Percentiles rank a stretch among this genome's conserved stretches.
These are phyloP conservation scores for Notolepis coatsorum DNA, from an alignment of 2,797 vertebrate genomes.

Conservation along the genomic window DNA sequence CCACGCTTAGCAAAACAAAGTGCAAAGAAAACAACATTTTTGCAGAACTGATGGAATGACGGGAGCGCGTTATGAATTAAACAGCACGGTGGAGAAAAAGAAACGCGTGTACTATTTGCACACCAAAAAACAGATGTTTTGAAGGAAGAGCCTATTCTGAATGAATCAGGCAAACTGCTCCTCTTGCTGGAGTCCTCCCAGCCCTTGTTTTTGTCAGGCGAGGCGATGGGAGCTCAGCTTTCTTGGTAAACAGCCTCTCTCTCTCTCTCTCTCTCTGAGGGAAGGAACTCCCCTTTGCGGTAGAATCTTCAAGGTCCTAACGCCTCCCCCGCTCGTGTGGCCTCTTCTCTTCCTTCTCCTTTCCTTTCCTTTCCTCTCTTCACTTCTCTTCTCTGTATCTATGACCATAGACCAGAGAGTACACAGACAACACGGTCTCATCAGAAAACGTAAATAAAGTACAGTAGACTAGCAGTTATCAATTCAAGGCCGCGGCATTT, in stretches of 20 bases:
- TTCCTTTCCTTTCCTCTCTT: too few species aligned
- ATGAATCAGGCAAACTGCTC: constrained; percentile 69
- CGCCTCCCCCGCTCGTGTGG: constrained; percentile 36
- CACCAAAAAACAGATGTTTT: background rate
- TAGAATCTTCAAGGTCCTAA: constrained; percentile 65
- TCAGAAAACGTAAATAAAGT: too few species aligned
- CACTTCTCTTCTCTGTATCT: too few species aligned
- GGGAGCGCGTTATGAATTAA: constrained; percentile 6
- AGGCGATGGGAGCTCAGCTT: constrained; percentile 36
- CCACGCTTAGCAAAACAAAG: constrained; percentile 63
- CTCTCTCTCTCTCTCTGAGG: constrained; percentile 24
- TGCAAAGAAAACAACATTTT: constrained; percentile 68
- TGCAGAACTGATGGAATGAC: constrained; percentile 44
- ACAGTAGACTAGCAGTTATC: too few species aligned
- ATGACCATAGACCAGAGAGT: too few species aligned
- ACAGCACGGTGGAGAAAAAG: constrained; percentile 19
- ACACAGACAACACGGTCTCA: too few species aligned
- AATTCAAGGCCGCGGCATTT: too few species aligned
- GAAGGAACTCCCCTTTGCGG: constrained; percentile 54
- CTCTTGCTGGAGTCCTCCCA: constrained; percentile 45
- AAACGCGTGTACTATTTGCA: background rate
- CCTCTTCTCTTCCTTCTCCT: too few species aligned
- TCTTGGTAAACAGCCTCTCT: constrained; percentile 75
- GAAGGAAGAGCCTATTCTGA: constrained; percentile 70
- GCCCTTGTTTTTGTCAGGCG: constrained; percentile 76